These are phyloP conservation scores for Melieria omissa DNA, from an alignment of 2,888 invertebrate genomes.

Conservation along the genomic window DNA sequence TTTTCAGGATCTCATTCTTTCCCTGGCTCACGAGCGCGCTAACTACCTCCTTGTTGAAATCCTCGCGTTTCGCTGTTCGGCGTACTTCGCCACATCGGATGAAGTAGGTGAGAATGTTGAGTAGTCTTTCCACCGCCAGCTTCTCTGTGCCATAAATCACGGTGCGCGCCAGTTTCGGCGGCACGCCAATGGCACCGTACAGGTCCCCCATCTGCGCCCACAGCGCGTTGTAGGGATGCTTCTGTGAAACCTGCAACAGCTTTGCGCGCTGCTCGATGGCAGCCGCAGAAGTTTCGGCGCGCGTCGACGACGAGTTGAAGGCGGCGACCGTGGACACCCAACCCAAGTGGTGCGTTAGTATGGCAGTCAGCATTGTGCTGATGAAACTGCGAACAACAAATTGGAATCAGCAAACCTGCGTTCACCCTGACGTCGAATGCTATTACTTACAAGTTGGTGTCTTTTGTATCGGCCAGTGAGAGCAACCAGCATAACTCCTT, in stretches of 20 bases:
- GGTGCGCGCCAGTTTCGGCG: conserved; percentile 81
- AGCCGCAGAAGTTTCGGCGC: conserved; percentile 50
- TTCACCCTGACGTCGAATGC: background rate
- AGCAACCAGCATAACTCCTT: conserved; percentile 75
- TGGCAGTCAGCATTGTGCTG: conserved; percentile 87
- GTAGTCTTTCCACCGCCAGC: conserved; percentile 77
- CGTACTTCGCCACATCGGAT: conserved; percentile 82
- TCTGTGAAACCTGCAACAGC: conserved; percentile 71
- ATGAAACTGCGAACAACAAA: conserved; percentile 79
- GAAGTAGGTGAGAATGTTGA: conserved; percentile 87
- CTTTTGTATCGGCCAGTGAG: conserved; percentile 81
- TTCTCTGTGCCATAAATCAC: conserved; percentile 77
- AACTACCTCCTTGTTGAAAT: conserved; percentile 60
- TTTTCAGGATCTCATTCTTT: conserved; percentile 50
- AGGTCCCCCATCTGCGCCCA: conserved; percentile 91
- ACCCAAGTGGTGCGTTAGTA: conserved; percentile 89
- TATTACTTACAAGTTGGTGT: conserved; percentile 87
- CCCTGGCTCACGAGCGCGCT: conserved; percentile 52
- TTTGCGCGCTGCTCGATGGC: conserved; percentile 67
- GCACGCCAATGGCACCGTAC: conserved; percentile 85
- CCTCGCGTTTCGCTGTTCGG: conserved; percentile 68
- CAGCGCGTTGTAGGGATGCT: conserved; percentile 85
- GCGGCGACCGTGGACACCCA: conserved; percentile 84
- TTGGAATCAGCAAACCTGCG: background rate
- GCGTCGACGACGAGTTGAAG: conserved; percentile 59